Conservation (phyloP, 1,140 invertebrate species). For the Bombus superbus region DNA sequence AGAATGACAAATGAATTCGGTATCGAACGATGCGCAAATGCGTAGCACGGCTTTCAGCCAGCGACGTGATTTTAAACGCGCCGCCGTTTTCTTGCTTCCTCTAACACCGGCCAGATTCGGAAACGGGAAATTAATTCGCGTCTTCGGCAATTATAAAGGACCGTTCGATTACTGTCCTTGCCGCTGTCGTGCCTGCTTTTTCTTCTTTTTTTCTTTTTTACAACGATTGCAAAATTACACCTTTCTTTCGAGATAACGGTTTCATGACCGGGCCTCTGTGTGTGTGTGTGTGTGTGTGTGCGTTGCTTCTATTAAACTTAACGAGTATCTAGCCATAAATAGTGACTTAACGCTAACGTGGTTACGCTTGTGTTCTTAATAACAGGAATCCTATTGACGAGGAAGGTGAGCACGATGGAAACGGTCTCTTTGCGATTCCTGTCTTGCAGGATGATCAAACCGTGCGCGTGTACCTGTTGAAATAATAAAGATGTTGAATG, state of each 20-base stretch:
- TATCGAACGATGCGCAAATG: conserved; percentile 44
- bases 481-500: background rate
- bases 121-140: conserved; percentile 37
- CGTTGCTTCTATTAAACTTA: conserved; percentile 8
- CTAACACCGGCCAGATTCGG: conserved; percentile 24
- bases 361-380: background rate
- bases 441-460: background rate
- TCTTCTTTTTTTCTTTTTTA: background rate
- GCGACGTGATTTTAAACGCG: conserved; percentile 40
- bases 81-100: conserved; percentile 48
- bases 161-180: background rate
- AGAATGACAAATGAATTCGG: conserved; percentile 65
- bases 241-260: conserved; percentile 29
- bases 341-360: background rate
- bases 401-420: background rate
- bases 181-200: background rate
- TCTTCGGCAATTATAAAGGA: background rate
- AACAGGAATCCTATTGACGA: conserved; percentile 1
- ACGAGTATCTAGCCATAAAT: conserved; percentile 6
- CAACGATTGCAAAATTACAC: conserved; percentile 8
- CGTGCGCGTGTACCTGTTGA: background rate
- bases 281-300: too few species aligned
- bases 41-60: conserved; percentile 26
- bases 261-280: too few species aligned
- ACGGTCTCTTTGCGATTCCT: background rate